Percentiles rank a stretch among this genome's conserved stretches.
phyloP scores from a whole-genome alignment of 2,113 vertebrate species.

The Hippocampus mohnikei region DNA sequence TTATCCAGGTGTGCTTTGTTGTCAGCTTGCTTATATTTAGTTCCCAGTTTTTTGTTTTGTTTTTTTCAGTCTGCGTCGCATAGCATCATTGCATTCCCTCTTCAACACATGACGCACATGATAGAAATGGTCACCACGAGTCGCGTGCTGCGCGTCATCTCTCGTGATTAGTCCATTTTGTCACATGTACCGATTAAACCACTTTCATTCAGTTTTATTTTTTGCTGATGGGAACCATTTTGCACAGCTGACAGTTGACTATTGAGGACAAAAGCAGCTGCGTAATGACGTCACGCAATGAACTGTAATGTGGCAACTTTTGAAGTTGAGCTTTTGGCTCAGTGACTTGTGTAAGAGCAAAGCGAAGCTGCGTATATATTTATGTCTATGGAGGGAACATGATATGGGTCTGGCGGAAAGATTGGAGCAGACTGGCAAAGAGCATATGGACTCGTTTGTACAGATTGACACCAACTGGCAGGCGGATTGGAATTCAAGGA shows the following conservation, averaged over 20 bases:
- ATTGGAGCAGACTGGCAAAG: background rate
- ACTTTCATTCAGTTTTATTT: background rate
- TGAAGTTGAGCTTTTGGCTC: slow-evolving; percentile 6
- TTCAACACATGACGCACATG: no score
- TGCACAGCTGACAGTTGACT: slow-evolving; percentile 2
- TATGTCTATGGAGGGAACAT: background rate
- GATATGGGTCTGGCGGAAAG: background rate
- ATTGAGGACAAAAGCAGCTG: slow-evolving; percentile 1
- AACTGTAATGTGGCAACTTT: slow-evolving; percentile 4
- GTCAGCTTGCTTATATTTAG: no score
- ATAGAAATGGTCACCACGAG: no score
- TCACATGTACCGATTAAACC: no score
- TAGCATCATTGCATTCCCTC: no score
- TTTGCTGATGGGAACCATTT: background rate
- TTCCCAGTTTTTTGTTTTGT: no score
- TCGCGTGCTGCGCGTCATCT: no score
- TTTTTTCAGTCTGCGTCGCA: no score
- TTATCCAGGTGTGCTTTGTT: no score
- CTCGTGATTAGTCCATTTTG: no score
- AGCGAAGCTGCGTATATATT: background rate
- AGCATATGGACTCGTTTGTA: background rate
- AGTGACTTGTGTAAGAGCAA: background rate
- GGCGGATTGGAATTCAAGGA: background rate
- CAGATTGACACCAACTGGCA: background rate
- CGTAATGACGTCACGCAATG: slow-evolving; percentile 2